Evolutionary conservation across 2,888 invertebrate genomes (phyloP).

Genomic region (Drosophila picticornis): DNA sequence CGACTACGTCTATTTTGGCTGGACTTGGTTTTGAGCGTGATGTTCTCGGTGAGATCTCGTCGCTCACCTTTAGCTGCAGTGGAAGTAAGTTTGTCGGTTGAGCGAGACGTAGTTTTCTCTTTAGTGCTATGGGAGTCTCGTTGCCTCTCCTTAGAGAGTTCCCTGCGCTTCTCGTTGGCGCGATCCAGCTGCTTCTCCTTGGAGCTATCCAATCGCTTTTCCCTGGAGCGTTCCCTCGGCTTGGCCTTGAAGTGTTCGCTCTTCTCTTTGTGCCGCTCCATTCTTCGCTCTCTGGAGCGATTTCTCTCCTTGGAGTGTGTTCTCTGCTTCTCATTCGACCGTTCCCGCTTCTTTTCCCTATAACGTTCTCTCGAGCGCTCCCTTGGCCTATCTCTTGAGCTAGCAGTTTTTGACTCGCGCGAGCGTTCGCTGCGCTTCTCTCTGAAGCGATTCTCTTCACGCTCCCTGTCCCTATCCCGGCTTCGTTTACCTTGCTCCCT

Average conservation of each 20-base stretch:
- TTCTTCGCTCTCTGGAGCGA: constrained; percentile 20
- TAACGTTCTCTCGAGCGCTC: constrained; percentile 12
- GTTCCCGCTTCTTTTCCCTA: constrained; percentile 10
- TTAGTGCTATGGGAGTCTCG: not conserved
- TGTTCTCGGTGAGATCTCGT: constrained; percentile 4
- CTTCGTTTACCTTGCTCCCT: constrained; percentile 9
- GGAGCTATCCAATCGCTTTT: not conserved
- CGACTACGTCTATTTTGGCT: constrained; percentile 20
- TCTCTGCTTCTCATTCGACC: constrained; percentile 14
- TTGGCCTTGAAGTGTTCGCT: constrained; percentile 18
- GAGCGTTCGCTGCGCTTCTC: constrained; percentile 21
- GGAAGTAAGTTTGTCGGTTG: not conserved
- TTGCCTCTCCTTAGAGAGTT: constrained; percentile 17
- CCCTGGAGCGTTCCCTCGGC: constrained; percentile 16
- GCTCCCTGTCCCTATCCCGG: not conserved
- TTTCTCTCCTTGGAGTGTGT: constrained; percentile 16
- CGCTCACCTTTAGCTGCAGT: constrained; percentile 3
- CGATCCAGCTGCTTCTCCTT: not conserved
- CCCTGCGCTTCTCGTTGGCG: constrained; percentile 5
- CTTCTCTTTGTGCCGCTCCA: constrained; percentile 8
- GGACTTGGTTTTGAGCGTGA: constrained; percentile 3
- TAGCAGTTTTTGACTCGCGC: constrained; percentile 14
- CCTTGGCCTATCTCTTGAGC: constrained; percentile 10
- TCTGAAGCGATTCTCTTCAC: constrained; percentile 16
- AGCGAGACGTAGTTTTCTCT: constrained; percentile 13